A percentile compares a stretch with the other conserved stretches of the same genome.
These are phyloP conservation scores for Pogonocichla stellata DNA, from an alignment of 2,113 vertebrate species.

Conservation along the genomic window DNA sequence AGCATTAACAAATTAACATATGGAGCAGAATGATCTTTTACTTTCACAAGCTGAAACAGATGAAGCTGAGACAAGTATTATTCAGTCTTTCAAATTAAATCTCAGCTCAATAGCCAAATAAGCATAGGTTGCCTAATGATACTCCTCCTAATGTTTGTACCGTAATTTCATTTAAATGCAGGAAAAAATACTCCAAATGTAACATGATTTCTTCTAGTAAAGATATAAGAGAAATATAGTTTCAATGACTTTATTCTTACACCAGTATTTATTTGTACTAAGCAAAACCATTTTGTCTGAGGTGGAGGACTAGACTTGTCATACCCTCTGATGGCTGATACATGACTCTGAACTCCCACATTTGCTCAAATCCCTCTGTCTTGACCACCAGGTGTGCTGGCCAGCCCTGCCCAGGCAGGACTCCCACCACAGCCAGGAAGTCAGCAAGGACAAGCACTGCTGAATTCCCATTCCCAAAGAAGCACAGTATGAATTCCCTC, in stretches of 20 bases:
- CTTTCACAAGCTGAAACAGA: neutral
- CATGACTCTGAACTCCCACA: fast-evolving
- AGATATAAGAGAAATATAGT: neutral
- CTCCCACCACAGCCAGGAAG: neutral
- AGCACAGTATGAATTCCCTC: neutral
- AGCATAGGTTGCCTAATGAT: neutral
- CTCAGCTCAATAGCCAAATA: neutral
- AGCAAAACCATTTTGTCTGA: neutral
- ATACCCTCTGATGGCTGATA: neutral
- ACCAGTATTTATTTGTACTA: neutral
- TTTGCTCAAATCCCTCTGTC: neutral
- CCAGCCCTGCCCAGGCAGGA: neutral
- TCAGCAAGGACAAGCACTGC: neutral
- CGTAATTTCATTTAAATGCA: neutral
- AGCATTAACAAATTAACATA: neutral
- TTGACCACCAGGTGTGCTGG: neutral
- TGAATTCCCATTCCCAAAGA: neutral
- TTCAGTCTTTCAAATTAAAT: neutral
- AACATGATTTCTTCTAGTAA: neutral
- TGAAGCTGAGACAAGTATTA: neutral
- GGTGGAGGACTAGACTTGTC: neutral
- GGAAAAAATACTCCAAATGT: neutral
- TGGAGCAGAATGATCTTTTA: neutral
- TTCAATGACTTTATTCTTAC: neutral
- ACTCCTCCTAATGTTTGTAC: neutral